Base-by-base conservation (phyloP, 2,888 invertebrate genomes). In the Helobdella robusta region DNA sequence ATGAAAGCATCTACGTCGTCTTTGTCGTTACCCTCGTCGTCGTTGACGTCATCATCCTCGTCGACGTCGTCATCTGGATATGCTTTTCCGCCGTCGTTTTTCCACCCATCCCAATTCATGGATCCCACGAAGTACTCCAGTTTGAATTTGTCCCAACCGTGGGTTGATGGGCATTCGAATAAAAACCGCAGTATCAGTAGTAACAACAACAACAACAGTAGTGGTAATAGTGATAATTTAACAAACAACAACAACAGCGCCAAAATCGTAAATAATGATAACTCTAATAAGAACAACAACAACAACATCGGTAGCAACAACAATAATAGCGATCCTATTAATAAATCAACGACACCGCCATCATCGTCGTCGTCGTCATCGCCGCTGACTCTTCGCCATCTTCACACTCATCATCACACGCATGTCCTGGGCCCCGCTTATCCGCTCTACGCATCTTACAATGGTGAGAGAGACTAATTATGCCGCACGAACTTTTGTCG, bases 391-490 rank as follows among this genome's bases (percentile, higher is more conserved):
- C 92, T 92, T 81, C 84, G 92, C 44, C 93, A 93, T 82, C 91
- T 93, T 74, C 93, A 93, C 82, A 93, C 93, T 65, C 93, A 93
- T 83, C 92, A 93, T 81, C 93, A 94, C 81, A 93, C 93, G 70
- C 93, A 93, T 81, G 91, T 93, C 69, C 91, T 92, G 65, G 85
- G 92, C 18, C 59, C 69, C 25, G 52, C 66, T 18, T 66, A 66
- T 36, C 59, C 66, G 4, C 20, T 66, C 8, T 66, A 66, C 48
- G 61, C 61, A n/a, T 52, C 60, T 25, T 66, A 66, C 30, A 48
- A 32, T 20, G 66, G 66, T 66, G 28, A 50, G 62, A n/a, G n/a
- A n/a, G n/a, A n/a, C n/a, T n/a, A n/a, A n/a, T n/a, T n/a, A n/a
- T n/a, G n/a, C n/a, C n/a, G n/a, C n/a, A n/a, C n/a, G n/a, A n/a